Percentiles rank a stretch among this genome's conserved stretches.
These are phyloP conservation scores for Plectropomus leopardus DNA, from an alignment of 2,113 vertebrate species.

Conservation along the genomic window DNA sequence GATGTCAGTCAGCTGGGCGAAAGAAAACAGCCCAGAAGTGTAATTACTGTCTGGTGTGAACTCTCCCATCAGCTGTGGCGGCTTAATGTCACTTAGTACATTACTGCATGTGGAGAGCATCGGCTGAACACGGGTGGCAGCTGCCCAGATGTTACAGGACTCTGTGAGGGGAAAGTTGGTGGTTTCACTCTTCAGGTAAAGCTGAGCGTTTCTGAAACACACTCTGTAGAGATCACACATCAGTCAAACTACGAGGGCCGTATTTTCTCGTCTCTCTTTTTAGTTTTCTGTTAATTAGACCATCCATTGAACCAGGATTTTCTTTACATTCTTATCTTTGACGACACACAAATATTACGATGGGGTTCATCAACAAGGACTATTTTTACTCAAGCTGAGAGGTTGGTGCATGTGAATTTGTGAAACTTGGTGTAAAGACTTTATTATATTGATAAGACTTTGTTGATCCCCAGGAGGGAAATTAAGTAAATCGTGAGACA, in stretches of 20 bases:
- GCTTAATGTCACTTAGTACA: constrained; percentile 57
- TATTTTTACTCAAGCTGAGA: background rate
- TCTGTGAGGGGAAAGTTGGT: background rate
- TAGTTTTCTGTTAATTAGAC: background rate
- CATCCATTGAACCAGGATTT: too few relatives aligned
- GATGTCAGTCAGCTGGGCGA: constrained; percentile 67
- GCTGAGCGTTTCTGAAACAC: background rate
- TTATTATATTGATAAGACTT: too few relatives aligned
- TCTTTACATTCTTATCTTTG: background rate
- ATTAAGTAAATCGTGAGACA: background rate
- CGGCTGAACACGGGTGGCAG: constrained; percentile 29
- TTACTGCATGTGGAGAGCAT: constrained; percentile 22
- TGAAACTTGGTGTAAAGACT: background rate
- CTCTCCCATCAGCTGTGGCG: constrained; percentile 63
- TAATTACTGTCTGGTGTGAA: constrained; percentile 65
- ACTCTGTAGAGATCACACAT: background rate
- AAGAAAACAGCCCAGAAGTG: constrained; percentile 53
- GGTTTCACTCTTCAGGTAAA: background rate
- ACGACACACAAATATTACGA: background rate
- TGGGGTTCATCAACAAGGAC: background rate
- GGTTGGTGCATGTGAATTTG: background rate
- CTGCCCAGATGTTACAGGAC: constrained; percentile 55
- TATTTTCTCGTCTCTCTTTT: background rate
- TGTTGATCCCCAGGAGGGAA: constrained; percentile 3
- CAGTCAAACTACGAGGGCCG: background rate